Evolutionary conservation across 2,797 vertebrate genomes (phyloP).

Genomic region (Masticophis lateralis): DNA sequence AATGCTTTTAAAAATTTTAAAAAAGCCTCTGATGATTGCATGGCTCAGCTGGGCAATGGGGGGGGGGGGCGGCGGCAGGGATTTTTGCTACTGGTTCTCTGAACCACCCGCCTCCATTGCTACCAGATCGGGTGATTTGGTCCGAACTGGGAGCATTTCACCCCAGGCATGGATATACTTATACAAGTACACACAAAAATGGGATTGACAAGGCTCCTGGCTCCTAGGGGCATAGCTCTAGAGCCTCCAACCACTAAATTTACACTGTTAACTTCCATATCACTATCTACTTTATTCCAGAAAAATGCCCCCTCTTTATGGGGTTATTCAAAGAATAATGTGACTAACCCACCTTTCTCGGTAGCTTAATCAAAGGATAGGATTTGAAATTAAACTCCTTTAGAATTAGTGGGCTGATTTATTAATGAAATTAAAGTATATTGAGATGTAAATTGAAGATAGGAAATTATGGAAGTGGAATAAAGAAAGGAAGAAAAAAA

Average conservation of each 20-base stretch:
- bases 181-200: background rate
- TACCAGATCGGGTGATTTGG: no score
- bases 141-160: no score
- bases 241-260: background rate
- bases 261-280: background rate
- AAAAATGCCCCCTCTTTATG: background rate
- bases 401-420: background rate
- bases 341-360: background rate
- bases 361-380: background rate
- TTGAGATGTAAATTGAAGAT: background rate
- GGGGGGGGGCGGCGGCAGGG: no score
- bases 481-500: background rate
- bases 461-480: background rate
- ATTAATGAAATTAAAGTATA: background rate
- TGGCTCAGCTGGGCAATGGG: no score
- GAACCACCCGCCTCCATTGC: no score
- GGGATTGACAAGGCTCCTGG: background rate
- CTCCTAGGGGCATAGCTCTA: background rate
- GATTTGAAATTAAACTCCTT: background rate
- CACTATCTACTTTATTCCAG: background rate
- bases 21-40: no score
- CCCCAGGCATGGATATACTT: background rate
- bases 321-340: background rate
- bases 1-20: no score
- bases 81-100: no score